phyloP scores from a whole-genome alignment of 92 coral and sea anemone genomes.

The Epizoanthus rinbou region DNA sequence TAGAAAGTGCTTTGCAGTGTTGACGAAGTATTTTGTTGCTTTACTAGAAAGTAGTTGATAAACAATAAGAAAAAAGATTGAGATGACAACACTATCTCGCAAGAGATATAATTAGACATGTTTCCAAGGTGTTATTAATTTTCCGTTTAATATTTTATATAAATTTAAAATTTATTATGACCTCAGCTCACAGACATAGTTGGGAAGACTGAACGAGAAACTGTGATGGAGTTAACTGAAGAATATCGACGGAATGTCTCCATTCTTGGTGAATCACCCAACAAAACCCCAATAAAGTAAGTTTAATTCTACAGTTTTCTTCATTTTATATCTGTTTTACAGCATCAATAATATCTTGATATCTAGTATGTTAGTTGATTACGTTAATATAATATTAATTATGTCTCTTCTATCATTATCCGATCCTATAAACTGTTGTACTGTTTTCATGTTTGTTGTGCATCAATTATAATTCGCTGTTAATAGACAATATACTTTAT shows the following conservation, averaged over 20 bases:
- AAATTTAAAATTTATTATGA: background rate
- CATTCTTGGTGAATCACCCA: conserved; percentile 76
- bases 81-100: background rate
- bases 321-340: too few species aligned
- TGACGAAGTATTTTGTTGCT: too few species aligned
- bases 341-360: too few species aligned
- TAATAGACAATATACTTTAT: too few species aligned
- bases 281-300: conserved; percentile 87
- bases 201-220: conserved; percentile 84
- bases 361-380: too few species aligned
- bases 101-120: background rate
- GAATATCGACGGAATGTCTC: conserved; percentile 90
- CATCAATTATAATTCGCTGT: too few species aligned
- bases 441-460: too few species aligned
- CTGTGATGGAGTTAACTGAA: conserved; percentile 81
- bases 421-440: too few species aligned
- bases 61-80: background rate
- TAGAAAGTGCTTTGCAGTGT: too few species aligned
- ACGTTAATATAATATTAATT: too few species aligned
- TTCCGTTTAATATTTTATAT: background rate
- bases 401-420: too few species aligned
- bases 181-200: conserved; percentile 70
- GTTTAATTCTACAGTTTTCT: background rate
- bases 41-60: too few species aligned
- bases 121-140: background rate